A percentile compares a stretch with the other conserved stretches of the same genome.
Evolutionary conservation across 2,888 invertebrate species (phyloP).

Genomic region (Eupeodes latifasciatus): DNA sequence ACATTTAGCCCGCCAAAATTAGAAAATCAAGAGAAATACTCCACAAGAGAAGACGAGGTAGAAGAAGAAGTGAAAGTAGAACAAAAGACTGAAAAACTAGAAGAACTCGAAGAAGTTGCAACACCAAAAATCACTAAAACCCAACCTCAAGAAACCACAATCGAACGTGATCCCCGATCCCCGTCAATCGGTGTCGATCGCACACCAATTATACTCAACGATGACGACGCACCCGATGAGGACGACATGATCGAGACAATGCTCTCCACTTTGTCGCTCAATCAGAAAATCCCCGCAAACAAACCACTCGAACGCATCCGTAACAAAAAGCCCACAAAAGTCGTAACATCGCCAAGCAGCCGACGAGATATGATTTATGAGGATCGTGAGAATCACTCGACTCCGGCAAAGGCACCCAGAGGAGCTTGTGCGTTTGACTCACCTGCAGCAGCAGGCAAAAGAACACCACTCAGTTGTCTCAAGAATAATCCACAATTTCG

Average conservation of each 20-base stretch:
- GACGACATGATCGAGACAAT: conserved; percentile 81
- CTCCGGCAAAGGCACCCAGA: conserved; percentile 48
- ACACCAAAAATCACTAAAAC: conserved; percentile 29
- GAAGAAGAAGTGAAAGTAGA: background rate
- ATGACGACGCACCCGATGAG: conserved; percentile 80
- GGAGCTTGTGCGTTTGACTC: conserved; percentile 75
- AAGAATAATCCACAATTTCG: conserved; percentile 80
- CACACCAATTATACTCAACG: conserved; percentile 82
- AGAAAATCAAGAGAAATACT: background rate
- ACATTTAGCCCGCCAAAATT: background rate
- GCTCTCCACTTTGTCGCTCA: conserved; percentile 80
- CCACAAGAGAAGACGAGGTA: background rate
- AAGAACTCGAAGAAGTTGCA: background rate
- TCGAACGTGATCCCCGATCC: conserved; percentile 81
- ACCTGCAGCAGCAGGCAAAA: conserved; percentile 73
- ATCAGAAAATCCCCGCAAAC: conserved; percentile 75
- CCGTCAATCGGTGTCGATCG: conserved; percentile 82
- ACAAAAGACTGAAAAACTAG: conserved; percentile 9
- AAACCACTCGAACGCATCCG: conserved; percentile 81
- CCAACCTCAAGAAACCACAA: conserved; percentile 30
- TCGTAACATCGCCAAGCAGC: conserved; percentile 69
- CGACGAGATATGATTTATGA: conserved; percentile 79
- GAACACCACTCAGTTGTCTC: conserved; percentile 81
- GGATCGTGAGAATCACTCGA: conserved; percentile 76
- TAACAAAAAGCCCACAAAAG: conserved; percentile 73